Base-by-base conservation (phyloP, 2,113 vertebrate species). In the Indicator indicator region DNA sequence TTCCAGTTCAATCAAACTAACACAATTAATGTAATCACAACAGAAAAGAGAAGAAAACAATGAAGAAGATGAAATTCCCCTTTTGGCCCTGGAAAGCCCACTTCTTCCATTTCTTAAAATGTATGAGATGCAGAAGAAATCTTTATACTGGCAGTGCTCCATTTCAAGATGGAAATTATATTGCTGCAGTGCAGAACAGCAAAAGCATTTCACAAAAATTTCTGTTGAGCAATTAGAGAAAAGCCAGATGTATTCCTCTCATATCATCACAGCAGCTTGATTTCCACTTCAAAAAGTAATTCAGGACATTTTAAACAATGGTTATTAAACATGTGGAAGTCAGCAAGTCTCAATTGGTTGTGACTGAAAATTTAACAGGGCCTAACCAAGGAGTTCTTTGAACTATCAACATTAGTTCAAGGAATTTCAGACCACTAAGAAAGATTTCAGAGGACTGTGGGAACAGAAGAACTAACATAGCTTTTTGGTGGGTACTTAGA, bases 201-300 rank as follows among this genome's bases (percentile, higher is more conserved):
- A 80, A 77, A 94, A 76, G 30, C 15, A 77, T 91, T 89, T 90
- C 71, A 88, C 28, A 91, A 83, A 83, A 80, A 55, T 11, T 74
- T 74, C 46, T 64, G 28, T 83, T 68, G 42, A 93, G 54, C 33
- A 63, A 52, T 60, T 83, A 91, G 52, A 71, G 85, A 88, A 91
- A 80, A 74, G 74, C 40, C 81, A 79, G 77, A 93, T 62, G 27
- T n/a, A 76, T 60, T 88, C 24, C 24, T 76, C 75, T 76, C 50
- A 4, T 56, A 72, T 33, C 33, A 63, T 19, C 63, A 73, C 21
- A 83, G 44, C 52, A 94, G 36, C 75, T 89, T 88, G 60, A 90
- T 87, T 93, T 94, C 36, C 65, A 77, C 52, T 93, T 94, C 69
- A 96, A 48, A 88, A 94, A 71, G 60, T 74, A 90, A 90, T 71